Percentiles rank a stretch among this genome's conserved stretches.
Conservation (phyloP, 2,113 vertebrate genomes). For the Caranx ignobilis region DNA sequence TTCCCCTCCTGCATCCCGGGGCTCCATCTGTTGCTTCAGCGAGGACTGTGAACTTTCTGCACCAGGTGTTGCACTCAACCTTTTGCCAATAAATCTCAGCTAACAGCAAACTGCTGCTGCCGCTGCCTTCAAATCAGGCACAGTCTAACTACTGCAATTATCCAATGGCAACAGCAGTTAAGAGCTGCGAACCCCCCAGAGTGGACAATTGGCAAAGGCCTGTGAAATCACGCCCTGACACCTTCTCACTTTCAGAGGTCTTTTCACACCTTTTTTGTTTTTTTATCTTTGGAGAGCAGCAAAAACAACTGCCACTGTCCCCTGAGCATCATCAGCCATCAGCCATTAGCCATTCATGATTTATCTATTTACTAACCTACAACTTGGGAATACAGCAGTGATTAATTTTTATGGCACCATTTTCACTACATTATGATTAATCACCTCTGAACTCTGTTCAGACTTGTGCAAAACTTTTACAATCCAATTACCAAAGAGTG, state of each 20-base stretch:
- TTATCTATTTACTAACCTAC: neutral
- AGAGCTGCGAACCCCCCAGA: slow-evolving; percentile 13
- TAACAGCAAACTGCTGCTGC: slow-evolving; percentile 37
- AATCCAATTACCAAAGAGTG: neutral
- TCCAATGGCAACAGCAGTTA: slow-evolving; percentile 19
- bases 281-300: slow-evolving; percentile 22
- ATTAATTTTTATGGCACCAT: neutral
- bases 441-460: neutral
- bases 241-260: slow-evolving; percentile 53
- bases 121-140: slow-evolving; percentile 54
- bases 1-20: slow-evolving; percentile 26
- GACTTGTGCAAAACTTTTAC: neutral
- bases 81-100: slow-evolving; percentile 63
- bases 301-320: neutral
- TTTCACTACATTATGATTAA: neutral
- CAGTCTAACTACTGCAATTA: slow-evolving; percentile 58
- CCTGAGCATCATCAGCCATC: neutral
- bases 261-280: slow-evolving; percentile 26
- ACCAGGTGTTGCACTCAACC: slow-evolving; percentile 70
- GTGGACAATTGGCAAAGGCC: slow-evolving; percentile 52
- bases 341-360: neutral
- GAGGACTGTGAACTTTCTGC: slow-evolving; percentile 42
- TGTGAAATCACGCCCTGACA: slow-evolving; percentile 53
- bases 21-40: slow-evolving; percentile 51
- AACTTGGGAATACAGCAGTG: neutral